Evolutionary conservation across 92 coral and sea anemone species (phyloP).

Genomic region (Epizoanthus rinbou): DNA sequence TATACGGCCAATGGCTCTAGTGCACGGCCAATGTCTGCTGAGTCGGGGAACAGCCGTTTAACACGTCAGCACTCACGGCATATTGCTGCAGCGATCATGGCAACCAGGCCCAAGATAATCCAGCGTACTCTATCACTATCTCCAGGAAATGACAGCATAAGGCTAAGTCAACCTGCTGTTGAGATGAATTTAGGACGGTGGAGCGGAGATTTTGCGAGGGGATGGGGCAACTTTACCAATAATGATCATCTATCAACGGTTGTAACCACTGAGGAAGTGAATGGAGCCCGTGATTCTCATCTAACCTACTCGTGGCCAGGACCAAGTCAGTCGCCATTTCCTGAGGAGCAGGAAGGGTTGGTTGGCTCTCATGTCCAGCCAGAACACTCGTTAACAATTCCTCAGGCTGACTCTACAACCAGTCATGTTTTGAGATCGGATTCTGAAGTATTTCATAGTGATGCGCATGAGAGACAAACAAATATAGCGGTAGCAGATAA

Average conservation of each 20-base stretch:
- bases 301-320: conserved; percentile 7
- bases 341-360: neutral
- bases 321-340: neutral
- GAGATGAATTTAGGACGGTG: conserved; percentile 58
- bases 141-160: conserved; percentile 53
- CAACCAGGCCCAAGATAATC: conserved; percentile 49
- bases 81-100: conserved; percentile 60
- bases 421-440: neutral
- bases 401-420: neutral
- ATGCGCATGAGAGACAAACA: neutral
- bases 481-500: neutral
- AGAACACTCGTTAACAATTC: neutral
- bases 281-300: neutral
- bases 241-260: conserved; percentile 43
- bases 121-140: conserved; percentile 42
- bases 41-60: conserved; percentile 9
- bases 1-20: neutral
- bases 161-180: conserved; percentile 62
- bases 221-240: conserved; percentile 52
- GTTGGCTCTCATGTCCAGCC: neutral
- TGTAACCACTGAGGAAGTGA: conserved; percentile 35
- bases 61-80: conserved; percentile 51
- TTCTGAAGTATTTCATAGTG: neutral
- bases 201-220: conserved; percentile 47
- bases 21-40: conserved; percentile 41